Conservation (phyloP, 2,797 vertebrate genomes). For the Clarias platycephalus region DNA sequence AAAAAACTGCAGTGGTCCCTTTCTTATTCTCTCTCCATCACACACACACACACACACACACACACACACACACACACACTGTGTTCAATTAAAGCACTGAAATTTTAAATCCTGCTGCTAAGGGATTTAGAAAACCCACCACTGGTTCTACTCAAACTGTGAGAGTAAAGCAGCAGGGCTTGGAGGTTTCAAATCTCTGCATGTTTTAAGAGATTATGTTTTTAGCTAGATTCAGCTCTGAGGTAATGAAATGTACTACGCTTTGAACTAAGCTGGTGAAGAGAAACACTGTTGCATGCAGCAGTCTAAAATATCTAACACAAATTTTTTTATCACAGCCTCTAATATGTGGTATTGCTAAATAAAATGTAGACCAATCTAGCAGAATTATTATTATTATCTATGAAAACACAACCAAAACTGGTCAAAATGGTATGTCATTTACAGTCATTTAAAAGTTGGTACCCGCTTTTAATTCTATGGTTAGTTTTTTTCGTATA, state of each 20-base stretch:
- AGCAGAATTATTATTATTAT: too few relatives aligned
- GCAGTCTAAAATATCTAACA: neutral
- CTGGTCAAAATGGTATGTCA: neutral
- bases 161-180: neutral
- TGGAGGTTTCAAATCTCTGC: neutral
- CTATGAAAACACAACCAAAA: neutral
- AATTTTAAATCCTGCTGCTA: neutral
- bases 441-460: neutral
- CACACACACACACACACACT: neutral
- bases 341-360: neutral
- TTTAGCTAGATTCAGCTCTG: neutral
- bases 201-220: neutral
- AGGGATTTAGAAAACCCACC: slow-evolving; percentile 6
- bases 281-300: neutral
- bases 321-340: neutral
- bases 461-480: too few relatives aligned
- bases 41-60: slow-evolving; percentile 29
- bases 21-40: neutral
- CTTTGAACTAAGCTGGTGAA: neutral
- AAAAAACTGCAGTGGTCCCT: too few relatives aligned
- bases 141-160: neutral
- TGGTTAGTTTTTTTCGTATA: too few relatives aligned
- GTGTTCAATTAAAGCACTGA: slow-evolving; percentile 13
- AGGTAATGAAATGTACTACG: neutral
- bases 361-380: neutral